Percentiles rank a stretch among this genome's conserved stretches.
Evolutionary conservation across 2,797 vertebrate species (phyloP).

Genomic region (Somateria mollissima): DNA sequence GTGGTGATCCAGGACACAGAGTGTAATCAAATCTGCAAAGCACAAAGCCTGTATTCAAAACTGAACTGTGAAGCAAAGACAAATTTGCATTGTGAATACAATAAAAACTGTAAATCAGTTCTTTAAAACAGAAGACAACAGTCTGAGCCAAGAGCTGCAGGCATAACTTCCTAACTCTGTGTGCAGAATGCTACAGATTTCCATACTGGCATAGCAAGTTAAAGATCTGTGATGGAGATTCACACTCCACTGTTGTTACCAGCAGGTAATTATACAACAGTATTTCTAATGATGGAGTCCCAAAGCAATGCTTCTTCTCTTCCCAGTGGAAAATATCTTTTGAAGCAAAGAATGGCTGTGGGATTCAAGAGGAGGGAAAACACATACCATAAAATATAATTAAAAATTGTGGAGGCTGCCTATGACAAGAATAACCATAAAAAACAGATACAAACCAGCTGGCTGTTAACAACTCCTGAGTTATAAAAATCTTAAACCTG

Average conservation of each 20-base stretch:
- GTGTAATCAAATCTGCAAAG: constrained; percentile 43
- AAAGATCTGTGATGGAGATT: constrained; percentile 64
- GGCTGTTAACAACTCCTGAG: constrained; percentile 87
- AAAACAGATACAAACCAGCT: constrained; percentile 89
- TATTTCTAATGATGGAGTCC: constrained; percentile 74
- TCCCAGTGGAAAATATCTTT: constrained; percentile 80
- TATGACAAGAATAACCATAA: constrained; percentile 89
- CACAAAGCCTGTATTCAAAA: constrained; percentile 37
- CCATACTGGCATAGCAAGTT: constrained; percentile 49
- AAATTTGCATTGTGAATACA: constrained; percentile 47
- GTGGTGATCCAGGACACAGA: constrained; percentile 14
- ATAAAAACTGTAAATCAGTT: constrained; percentile 42
- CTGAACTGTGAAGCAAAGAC: constrained; percentile 29
- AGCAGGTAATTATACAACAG: constrained; percentile 77
- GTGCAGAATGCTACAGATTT: constrained; percentile 41
- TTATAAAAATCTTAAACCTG: constrained; percentile 90
- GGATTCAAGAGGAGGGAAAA: constrained; percentile 84
- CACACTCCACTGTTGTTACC: constrained; percentile 72
- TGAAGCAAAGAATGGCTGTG: constrained; percentile 79
- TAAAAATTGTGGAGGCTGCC: constrained; percentile 88
- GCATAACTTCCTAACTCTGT: not conserved
- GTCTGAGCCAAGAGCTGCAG: not conserved
- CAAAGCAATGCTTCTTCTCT: constrained; percentile 72
- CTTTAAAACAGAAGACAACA: constrained; percentile 34
- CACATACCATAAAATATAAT: constrained; percentile 88